These are phyloP conservation scores for Tillus elongatus DNA, from an alignment of 2,888 invertebrate genomes.

Conservation along the genomic window DNA sequence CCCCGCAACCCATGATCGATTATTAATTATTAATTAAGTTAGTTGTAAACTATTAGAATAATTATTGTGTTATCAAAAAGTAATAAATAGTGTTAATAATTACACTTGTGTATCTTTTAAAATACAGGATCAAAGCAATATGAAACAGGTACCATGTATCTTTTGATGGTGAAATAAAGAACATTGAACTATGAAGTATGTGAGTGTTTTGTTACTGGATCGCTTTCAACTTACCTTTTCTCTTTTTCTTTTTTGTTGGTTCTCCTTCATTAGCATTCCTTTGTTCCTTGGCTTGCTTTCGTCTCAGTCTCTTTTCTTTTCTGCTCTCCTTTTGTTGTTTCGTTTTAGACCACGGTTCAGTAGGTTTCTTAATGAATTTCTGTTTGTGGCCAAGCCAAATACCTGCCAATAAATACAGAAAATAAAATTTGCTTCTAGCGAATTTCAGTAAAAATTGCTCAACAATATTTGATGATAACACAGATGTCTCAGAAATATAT, in stretches of 20 bases:
- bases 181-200: neutral
- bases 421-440: no score
- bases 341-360: conserved; percentile 68
- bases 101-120: no score
- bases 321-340: conserved; percentile 61
- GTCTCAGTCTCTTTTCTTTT: conserved; percentile 52
- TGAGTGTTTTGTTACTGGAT: conserved; percentile 29
- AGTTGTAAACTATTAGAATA: no score
- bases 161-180: neutral
- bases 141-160: neutral
- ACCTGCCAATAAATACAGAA: no score
- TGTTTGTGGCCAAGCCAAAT: conserved; percentile 39
- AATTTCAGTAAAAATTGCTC: no score
- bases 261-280: conserved; percentile 38
- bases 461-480: no score
- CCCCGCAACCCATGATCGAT: no score
- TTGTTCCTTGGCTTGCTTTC: conserved; percentile 51
- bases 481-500: no score
- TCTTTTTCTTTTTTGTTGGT: conserved; percentile 40
- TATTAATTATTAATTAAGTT: no score
- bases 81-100: no score
- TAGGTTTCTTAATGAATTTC: conserved; percentile 46
- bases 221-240: conserved; percentile 32
- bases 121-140: neutral
- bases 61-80: no score